These are phyloP conservation scores for Amyelois transitella DNA, from an alignment of 1,140 invertebrate species.

Conservation along the genomic window DNA sequence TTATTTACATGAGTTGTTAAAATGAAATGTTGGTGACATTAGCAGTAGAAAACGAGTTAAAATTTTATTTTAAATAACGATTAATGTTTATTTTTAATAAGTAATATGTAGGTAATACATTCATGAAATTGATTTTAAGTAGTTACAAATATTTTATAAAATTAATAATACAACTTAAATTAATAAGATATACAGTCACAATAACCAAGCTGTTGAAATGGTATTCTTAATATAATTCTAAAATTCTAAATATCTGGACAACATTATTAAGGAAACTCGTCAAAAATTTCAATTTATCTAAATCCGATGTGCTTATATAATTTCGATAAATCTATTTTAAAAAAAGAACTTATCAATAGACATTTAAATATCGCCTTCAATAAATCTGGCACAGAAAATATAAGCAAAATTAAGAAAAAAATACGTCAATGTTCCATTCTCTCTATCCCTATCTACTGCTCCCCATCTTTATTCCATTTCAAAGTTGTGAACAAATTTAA, in stretches of 20 bases:
- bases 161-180: background rate
- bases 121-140: no score
- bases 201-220: background rate
- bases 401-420: background rate
- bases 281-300: background rate
- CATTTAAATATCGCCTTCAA: background rate
- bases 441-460: no score
- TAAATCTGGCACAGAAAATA: background rate
- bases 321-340: background rate
- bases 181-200: background rate
- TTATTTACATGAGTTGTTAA: background rate
- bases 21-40: background rate
- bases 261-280: constrained; percentile 9
- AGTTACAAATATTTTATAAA: no score
- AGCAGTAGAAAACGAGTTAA: background rate
- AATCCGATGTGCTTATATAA: background rate
- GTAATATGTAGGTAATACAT: no score
- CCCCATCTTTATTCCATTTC: no score
- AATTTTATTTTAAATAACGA: no score
- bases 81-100: no score
- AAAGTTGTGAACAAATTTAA: no score
- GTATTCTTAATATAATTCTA: constrained; percentile 3
- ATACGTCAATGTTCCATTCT: no score
- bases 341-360: background rate
- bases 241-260: constrained; percentile 28